A percentile compares a stretch with the other conserved stretches of the same genome.
These are phyloP conservation scores for Graphium colonna DNA, from an alignment of 2,888 invertebrate genomes.

Conservation along the genomic window DNA sequence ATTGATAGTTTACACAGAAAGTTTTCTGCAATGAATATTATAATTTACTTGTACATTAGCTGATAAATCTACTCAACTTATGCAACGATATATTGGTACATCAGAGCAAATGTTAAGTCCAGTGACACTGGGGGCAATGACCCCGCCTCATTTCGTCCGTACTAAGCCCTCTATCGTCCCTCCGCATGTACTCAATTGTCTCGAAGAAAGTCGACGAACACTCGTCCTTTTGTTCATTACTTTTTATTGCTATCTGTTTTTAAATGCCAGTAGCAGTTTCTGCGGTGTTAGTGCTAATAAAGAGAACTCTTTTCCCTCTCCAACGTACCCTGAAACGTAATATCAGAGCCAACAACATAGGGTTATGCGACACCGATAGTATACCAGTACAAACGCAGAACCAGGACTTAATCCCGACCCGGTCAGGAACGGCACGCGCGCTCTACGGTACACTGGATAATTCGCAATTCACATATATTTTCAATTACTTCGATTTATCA, in stretches of 20 bases:
- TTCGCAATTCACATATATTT: constrained; percentile 63
- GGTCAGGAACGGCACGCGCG: constrained; percentile 59
- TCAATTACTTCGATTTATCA: constrained; percentile 24
- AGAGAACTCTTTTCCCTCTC: neutral
- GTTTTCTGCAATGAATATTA: too few species aligned
- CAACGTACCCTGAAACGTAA: constrained; percentile 38
- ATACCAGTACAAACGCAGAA: constrained; percentile 62
- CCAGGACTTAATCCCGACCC: constrained; percentile 60
- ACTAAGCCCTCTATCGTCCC: constrained; percentile 56
- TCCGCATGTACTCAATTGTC: constrained; percentile 65
- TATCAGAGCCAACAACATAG: constrained; percentile 52
- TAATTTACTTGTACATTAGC: too few species aligned
- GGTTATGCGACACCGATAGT: constrained; percentile 49
- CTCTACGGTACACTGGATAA: constrained; percentile 47
- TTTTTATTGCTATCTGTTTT: constrained; percentile 26
- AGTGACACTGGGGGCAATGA: constrained; percentile 66
- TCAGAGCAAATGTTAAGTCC: constrained; percentile 68
- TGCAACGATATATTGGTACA: too few species aligned
- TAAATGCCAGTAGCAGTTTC: constrained; percentile 14
- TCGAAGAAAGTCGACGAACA: constrained; percentile 43
- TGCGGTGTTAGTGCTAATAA: constrained; percentile 3
- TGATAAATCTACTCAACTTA: too few species aligned
- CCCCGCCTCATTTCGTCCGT: constrained; percentile 65
- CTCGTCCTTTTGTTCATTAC: constrained; percentile 28
- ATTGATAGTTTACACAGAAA: too few species aligned